Evolutionary conservation across 1,140 invertebrate species (phyloP).

Genomic region (Aphelenchoides avenae): DNA sequence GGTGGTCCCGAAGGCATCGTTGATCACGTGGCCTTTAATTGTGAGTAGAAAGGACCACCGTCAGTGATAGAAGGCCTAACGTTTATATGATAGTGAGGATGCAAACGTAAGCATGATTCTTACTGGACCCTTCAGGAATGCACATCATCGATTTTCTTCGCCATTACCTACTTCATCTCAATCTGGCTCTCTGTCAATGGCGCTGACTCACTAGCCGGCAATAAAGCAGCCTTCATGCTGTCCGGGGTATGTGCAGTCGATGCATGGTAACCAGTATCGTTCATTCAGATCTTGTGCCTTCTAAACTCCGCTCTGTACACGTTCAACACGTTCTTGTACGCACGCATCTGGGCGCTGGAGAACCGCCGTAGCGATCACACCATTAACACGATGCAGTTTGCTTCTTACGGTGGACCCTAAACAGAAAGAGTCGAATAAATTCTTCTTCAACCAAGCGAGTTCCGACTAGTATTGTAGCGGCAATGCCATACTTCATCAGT

Average conservation of each 20-base stretch:
- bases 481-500: background rate
- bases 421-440: background rate
- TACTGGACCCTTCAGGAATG: slow-evolving; percentile 26
- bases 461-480: background rate
- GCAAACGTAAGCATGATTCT: background rate
- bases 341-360: slow-evolving; percentile 22
- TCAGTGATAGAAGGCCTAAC: background rate
- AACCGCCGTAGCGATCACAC: slow-evolving; percentile 7
- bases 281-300: slow-evolving; percentile 23
- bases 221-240: slow-evolving; percentile 14
- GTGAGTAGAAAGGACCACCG: slow-evolving; percentile 5
- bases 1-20: slow-evolving; percentile 14
- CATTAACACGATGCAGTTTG: slow-evolving; percentile 10
- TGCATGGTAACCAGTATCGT: slow-evolving; percentile 2
- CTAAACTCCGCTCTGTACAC: slow-evolving; percentile 15
- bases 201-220: background rate
- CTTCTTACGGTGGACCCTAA: slow-evolving; percentile 14
- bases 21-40: slow-evolving; percentile 26
- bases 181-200: slow-evolving; percentile 30
- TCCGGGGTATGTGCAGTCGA: slow-evolving; percentile 3
- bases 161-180: slow-evolving; percentile 35
- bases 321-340: slow-evolving; percentile 25
- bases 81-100: slow-evolving; percentile 4
- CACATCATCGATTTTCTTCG: slow-evolving; percentile 22
- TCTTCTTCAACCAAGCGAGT: background rate